phyloP scores from a whole-genome alignment of 1,140 invertebrate genomes.

The Lasioglossum albipes region DNA sequence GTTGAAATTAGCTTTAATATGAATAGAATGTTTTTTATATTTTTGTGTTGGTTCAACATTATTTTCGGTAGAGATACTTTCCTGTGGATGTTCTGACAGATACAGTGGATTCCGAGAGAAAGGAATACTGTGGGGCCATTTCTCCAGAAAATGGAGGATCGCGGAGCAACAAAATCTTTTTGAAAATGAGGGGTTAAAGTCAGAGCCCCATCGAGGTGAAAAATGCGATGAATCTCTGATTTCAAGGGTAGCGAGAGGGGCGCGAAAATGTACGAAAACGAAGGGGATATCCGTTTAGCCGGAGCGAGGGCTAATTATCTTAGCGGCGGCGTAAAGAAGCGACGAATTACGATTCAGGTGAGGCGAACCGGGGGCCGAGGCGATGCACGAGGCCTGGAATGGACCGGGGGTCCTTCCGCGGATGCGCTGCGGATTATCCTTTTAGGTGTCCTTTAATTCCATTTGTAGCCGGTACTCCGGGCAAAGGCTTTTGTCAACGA shows the following conservation, averaged over 20 bases:
- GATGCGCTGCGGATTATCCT: conserved; percentile 55
- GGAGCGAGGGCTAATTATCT: conserved; percentile 57
- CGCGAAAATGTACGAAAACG: conserved; percentile 25
- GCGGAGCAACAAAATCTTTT: too few relatives aligned
- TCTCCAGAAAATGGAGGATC: too few relatives aligned
- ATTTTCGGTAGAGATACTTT: too few relatives aligned
- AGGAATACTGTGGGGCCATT: too few relatives aligned
- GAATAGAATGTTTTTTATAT: too few relatives aligned
- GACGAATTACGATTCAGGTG: conserved; percentile 50
- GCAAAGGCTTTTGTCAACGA: conserved; percentile 63
- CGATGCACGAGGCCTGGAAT: background rate
- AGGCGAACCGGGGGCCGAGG: background rate
- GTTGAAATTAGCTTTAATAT: too few relatives aligned
- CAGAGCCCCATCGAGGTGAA: too few relatives aligned
- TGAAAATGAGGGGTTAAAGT: too few relatives aligned
- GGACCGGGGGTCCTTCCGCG: conserved; percentile 13
- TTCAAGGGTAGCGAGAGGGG: background rate
- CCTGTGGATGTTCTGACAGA: too few relatives aligned
- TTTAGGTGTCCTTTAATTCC: conserved; percentile 63
- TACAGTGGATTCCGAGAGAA: too few relatives aligned
- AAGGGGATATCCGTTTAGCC: conserved; percentile 45
- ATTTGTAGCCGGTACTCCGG: conserved; percentile 48
- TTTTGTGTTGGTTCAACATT: too few relatives aligned
- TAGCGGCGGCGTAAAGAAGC: conserved; percentile 44
- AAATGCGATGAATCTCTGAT: too few relatives aligned